These are phyloP conservation scores for Nasonia giraulti DNA, from an alignment of 1,140 invertebrate genomes.

Conservation along the genomic window DNA sequence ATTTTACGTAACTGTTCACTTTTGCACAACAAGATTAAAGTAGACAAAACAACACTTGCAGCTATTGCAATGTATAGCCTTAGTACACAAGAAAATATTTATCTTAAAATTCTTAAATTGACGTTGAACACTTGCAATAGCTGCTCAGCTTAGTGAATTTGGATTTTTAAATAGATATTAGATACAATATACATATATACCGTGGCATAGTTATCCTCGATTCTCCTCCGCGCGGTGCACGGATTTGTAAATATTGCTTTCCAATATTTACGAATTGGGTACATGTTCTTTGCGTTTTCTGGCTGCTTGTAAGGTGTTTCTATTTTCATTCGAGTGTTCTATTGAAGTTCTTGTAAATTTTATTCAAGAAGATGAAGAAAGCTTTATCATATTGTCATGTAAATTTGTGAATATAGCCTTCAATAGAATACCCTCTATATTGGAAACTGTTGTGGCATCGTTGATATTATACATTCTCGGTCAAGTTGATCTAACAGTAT, in stretches of 20 bases:
- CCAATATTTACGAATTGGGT: neutral
- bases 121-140: neutral
- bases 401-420: neutral
- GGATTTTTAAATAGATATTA: neutral
- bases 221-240: neutral
- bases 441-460: neutral
- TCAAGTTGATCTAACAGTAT: neutral
- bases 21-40: neutral
- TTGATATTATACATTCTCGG: neutral
- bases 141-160: neutral
- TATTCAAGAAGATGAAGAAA: no score
- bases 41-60: neutral
- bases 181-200: neutral
- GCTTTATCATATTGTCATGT: neutral
- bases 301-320: neutral
- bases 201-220: slow-evolving; percentile 5
- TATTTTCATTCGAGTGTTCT: neutral
- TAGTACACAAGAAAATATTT: neutral
- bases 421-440: neutral
- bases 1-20: neutral
- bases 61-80: neutral
- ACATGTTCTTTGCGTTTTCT: neutral
- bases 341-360: neutral
- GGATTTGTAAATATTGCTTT: slow-evolving; percentile 2
- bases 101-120: neutral